Base-by-base conservation (phyloP, 2,797 vertebrate genomes). In the Paramormyrops hopkinsi region DNA sequence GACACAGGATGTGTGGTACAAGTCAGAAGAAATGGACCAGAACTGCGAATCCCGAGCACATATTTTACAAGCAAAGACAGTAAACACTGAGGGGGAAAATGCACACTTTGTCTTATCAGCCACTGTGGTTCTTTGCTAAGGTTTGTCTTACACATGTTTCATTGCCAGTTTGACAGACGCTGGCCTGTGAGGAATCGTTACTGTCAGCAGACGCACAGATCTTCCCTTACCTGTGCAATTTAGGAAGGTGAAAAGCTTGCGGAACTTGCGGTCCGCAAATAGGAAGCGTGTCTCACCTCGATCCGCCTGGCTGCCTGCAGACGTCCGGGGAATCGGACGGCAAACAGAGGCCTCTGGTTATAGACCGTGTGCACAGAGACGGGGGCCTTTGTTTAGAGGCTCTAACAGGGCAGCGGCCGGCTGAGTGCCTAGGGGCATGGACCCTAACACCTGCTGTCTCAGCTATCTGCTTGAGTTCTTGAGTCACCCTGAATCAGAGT, bases 81-180 rank as follows among this genome's bases (percentile, higher is more conserved):
- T n/a, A 29, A 50, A 85, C 83, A 33, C n/a, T 6, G 33, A 56
- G 12, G 14, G 29, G 85, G 7, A 44, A 44, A 79, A 44, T 79
- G 37, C 33, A 79, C 37, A 41, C 73, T 41, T 76, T 79, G 12
- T 79, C 33, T 79, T 79, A 79, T n/a, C 73, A 79, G 73, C 37
- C 37, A 25, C 37, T 79, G 17, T 79, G 73, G 44, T 54, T 29
- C 22, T 37, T 5, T 37, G 50, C 85, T 54, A 50, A 86, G 82
- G 19, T 84, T 50, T 84, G 82, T 84, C 82, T 84, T 84, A 84
- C 82, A 84, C n/a, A 56, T 54, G 51, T 54, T 86, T 79, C 51
- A 33, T 37, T 37, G 50, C 50, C 51, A 37, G 50, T 29, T 14
- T 86, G 50, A 54, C 51, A 86, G 85, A 56, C 5, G 14, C 11